Evolutionary conservation across 2,113 vertebrate genomes (phyloP).

Genomic region (Rhea pennata): DNA sequence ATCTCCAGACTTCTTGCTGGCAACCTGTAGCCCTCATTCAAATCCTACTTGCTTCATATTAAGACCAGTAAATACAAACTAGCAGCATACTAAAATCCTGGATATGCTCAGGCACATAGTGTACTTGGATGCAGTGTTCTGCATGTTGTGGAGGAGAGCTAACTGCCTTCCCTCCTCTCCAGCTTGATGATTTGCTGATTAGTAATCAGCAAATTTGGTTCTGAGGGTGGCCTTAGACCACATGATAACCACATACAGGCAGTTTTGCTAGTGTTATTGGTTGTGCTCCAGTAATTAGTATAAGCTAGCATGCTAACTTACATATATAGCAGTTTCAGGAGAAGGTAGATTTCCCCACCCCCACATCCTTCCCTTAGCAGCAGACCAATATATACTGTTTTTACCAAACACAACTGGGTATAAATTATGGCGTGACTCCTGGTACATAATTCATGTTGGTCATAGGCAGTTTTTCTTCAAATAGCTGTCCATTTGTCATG

Average conservation of each 20-base stretch:
- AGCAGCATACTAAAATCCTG: background rate
- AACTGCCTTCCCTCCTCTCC: rapidly evolving
- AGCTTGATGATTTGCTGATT: background rate
- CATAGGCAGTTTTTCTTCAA: background rate
- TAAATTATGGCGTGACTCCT: background rate
- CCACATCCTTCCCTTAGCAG: background rate
- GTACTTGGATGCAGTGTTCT: rapidly evolving
- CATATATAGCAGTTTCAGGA: background rate
- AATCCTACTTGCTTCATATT: rapidly evolving
- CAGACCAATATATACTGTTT: background rate
- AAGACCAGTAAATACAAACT: background rate
- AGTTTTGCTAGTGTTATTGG: background rate
- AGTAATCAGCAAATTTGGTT: background rate
- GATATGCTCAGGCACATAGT: background rate
- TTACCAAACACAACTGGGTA: background rate
- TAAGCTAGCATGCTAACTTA: background rate
- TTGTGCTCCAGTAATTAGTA: constrained; percentile 6
- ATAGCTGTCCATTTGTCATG: background rate
- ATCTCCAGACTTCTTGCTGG: background rate
- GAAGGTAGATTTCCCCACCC: background rate
- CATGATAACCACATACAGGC: background rate
- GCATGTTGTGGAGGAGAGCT: background rate
- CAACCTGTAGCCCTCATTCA: background rate
- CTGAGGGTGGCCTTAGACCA: background rate
- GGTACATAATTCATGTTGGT: background rate